Evolutionary conservation across 2,888 invertebrate genomes (phyloP).

Genomic region (Drosophila paramelanica): DNA sequence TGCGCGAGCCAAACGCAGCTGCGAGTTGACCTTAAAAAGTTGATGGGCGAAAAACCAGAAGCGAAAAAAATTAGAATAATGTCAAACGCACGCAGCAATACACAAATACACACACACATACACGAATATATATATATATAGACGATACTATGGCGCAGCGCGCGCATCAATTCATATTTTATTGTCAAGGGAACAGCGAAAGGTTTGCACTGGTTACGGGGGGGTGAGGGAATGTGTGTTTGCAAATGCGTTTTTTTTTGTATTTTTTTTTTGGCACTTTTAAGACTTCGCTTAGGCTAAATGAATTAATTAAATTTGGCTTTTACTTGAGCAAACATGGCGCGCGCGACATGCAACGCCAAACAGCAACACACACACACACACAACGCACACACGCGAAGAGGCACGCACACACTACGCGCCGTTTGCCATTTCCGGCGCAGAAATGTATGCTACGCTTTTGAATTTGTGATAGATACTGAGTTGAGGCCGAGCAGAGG

Average conservation of each 20-base stretch:
- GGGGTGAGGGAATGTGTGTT: background rate
- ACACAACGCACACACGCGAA: constrained; percentile 21
- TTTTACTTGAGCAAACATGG: constrained; percentile 71
- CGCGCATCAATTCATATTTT: constrained; percentile 71
- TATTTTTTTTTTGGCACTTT: constrained; percentile 34
- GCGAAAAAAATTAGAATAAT: constrained; percentile 29
- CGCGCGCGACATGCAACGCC: constrained; percentile 62
- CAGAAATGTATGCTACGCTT: constrained; percentile 64
- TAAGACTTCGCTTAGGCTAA: constrained; percentile 47
- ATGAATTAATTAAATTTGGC: constrained; percentile 64
- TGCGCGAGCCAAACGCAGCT: constrained; percentile 35
- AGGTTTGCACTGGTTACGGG: constrained; percentile 2
- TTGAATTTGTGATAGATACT: constrained; percentile 71
- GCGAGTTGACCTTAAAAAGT: constrained; percentile 69
- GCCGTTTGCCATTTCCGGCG: constrained; percentile 59
- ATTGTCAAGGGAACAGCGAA: constrained; percentile 59
- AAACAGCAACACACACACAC: constrained; percentile 31
- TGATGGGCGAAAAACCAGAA: constrained; percentile 27
- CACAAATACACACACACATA: constrained; percentile 22
- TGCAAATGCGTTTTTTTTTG: constrained; percentile 20
- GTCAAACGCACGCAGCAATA: constrained; percentile 38
- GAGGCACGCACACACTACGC: constrained; percentile 48
- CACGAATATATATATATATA: constrained; percentile 10
- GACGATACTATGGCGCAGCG: constrained; percentile 45
- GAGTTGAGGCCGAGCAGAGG: constrained; percentile 35